Evolutionary conservation across 2,797 vertebrate species (phyloP).

Genomic region (Hippoglossus hippoglossus): DNA sequence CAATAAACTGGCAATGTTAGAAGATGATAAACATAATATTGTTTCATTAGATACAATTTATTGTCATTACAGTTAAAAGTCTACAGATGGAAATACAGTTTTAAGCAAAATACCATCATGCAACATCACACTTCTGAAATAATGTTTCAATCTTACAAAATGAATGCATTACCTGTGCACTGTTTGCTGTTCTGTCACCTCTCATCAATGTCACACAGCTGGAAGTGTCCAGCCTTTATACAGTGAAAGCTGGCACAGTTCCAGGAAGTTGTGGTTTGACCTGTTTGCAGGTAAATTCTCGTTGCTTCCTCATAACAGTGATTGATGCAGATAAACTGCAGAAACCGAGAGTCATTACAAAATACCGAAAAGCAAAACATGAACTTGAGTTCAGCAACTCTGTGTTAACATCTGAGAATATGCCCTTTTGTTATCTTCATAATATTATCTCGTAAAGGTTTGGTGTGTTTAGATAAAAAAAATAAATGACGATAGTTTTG

Average conservation of each 20-base stretch:
- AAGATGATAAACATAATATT: no score
- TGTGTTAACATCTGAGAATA: no score
- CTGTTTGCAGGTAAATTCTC: background rate
- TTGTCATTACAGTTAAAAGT: no score
- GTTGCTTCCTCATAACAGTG: background rate
- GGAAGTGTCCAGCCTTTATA: background rate
- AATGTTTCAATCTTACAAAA: background rate
- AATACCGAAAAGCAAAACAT: no score
- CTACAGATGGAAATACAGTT: background rate
- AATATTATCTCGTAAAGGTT: background rate
- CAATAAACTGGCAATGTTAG: no score
- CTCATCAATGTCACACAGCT: background rate
- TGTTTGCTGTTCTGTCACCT: background rate
- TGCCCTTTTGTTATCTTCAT: no score
- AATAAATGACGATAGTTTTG: no score
- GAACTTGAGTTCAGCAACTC: no score
- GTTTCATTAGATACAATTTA: no score
- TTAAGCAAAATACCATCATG: background rate
- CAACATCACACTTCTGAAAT: background rate
- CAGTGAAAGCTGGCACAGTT: background rate
- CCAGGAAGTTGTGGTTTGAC: background rate
- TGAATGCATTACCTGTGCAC: slow-evolving; percentile 23
- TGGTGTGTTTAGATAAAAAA: no score
- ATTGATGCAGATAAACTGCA: no score
- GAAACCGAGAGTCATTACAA: no score